phyloP scores from a whole-genome alignment of 1,140 invertebrate species.

The Tyrophagus putrescentiae region DNA sequence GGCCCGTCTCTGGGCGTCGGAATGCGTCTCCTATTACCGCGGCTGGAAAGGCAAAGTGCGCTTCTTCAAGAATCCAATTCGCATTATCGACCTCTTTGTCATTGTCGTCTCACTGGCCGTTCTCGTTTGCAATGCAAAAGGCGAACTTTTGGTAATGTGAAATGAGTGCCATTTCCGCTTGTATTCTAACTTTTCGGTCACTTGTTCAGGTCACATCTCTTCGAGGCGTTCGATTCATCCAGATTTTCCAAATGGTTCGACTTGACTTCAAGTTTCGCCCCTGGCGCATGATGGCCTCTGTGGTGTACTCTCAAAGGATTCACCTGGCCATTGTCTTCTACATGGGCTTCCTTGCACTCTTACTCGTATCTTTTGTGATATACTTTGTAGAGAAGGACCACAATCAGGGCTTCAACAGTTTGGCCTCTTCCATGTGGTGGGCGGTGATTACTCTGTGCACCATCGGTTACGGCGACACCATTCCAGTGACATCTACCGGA shows the following conservation, averaged over 20 bases:
- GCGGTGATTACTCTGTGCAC: constrained; percentile 16
- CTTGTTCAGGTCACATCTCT: not conserved
- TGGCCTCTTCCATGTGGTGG: constrained; percentile 16
- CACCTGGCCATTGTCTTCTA: constrained; percentile 18
- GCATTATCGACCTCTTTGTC: constrained; percentile 51
- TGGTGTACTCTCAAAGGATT: constrained; percentile 12
- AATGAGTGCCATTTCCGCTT: no score
- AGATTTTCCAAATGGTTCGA: constrained; percentile 19
- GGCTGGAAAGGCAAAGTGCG: constrained; percentile 66
- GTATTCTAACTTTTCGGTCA: no score
- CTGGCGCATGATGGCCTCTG: constrained; percentile 15
- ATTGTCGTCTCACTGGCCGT: constrained; percentile 11
- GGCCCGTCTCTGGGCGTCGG: constrained; percentile 72
- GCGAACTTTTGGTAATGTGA: constrained; percentile 7
- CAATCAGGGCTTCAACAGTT: constrained; percentile 10
- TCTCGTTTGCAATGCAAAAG: constrained; percentile 7
- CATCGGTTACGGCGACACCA: constrained; percentile 16
- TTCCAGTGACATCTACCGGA: constrained; percentile 12
- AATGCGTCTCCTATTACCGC: constrained; percentile 80
- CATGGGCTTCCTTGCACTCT: constrained; percentile 17
- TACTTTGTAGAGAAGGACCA: constrained; percentile 18
- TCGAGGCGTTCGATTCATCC: constrained; percentile 13
- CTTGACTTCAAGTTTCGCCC: constrained; percentile 13
- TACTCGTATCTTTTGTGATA: constrained; percentile 17
- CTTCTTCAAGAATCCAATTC: constrained; percentile 75